Percentiles rank a stretch among this genome's conserved stretches.
Evolutionary conservation across 2,888 invertebrate species (phyloP).

Genomic region (Ophion costatus): DNA sequence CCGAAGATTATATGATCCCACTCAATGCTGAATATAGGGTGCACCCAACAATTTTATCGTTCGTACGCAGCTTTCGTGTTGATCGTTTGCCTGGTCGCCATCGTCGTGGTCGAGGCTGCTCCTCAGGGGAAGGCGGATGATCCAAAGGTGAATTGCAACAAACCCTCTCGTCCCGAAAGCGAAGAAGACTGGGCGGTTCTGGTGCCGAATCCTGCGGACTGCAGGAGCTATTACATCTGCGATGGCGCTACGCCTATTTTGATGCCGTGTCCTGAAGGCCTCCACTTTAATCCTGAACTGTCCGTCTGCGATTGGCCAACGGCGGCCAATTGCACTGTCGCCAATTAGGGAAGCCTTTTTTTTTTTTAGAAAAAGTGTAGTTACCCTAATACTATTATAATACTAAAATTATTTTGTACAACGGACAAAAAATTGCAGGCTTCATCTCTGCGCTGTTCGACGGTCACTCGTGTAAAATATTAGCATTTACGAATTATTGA

Average conservation of each 20-base stretch:
- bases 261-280: constrained; percentile 72
- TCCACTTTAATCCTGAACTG: constrained; percentile 73
- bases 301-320: constrained; percentile 75
- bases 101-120: constrained; percentile 38
- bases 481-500: background rate
- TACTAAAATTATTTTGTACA: too few relatives aligned
- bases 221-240: constrained; percentile 73
- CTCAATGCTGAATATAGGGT: too few relatives aligned
- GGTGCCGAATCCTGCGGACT: constrained; percentile 73
- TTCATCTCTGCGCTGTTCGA: background rate
- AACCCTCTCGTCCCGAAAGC: constrained; percentile 21
- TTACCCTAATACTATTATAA: background rate
- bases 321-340: constrained; percentile 68
- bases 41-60: background rate
- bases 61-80: constrained; percentile 55
- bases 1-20: too few relatives aligned
- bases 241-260: constrained; percentile 64
- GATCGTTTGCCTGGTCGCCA: constrained; percentile 60
- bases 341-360: background rate
- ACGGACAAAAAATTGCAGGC: background rate
- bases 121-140: background rate
- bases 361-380: background rate
- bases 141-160: constrained; percentile 54
- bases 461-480: background rate
- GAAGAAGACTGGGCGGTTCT: constrained; percentile 67